These are phyloP conservation scores for Spialia ferax DNA, from an alignment of 2,888 invertebrate species.

Conservation along the genomic window DNA sequence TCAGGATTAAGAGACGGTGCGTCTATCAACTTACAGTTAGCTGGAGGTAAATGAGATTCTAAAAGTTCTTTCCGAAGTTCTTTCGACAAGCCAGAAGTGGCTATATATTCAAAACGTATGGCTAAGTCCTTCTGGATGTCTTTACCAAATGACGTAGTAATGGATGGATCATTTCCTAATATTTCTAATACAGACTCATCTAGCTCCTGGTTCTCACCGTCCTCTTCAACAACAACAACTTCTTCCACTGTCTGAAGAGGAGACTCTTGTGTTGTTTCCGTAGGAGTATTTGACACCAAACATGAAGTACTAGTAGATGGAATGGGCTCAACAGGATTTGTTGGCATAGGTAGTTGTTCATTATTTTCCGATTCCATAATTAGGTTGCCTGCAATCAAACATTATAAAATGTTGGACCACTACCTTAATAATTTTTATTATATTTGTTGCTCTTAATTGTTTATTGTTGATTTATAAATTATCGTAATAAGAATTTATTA, in stretches of 20 bases:
- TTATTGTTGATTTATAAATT: neutral
- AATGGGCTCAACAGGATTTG: neutral
- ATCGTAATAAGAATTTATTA: neutral
- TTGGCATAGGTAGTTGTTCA: neutral
- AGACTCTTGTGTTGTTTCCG: neutral
- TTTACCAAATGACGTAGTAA: neutral
- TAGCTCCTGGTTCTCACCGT: neutral
- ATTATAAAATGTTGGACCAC: neutral
- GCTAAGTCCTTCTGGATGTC: slow-evolving; percentile 2
- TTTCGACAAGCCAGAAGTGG: slow-evolving; percentile 1
- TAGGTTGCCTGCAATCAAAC: neutral
- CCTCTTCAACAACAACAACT: neutral
- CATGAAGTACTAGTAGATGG: slow-evolving; percentile 1
- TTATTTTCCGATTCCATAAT: neutral
- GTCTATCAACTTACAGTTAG: slow-evolving; percentile 8
- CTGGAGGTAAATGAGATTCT: slow-evolving; percentile 14
- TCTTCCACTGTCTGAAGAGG: neutral
- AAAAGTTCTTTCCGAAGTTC: slow-evolving; percentile 15
- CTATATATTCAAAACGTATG: slow-evolving; percentile 7
- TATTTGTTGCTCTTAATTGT: neutral
- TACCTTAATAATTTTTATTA: neutral
- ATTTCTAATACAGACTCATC: slow-evolving; percentile 4
- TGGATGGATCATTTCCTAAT: neutral
- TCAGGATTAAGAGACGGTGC: slow-evolving; percentile 13
- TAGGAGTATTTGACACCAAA: neutral